Percentiles rank a stretch among this genome's conserved stretches.
phyloP scores from a whole-genome alignment of 2,888 invertebrate genomes.

The Acronicta alni region DNA sequence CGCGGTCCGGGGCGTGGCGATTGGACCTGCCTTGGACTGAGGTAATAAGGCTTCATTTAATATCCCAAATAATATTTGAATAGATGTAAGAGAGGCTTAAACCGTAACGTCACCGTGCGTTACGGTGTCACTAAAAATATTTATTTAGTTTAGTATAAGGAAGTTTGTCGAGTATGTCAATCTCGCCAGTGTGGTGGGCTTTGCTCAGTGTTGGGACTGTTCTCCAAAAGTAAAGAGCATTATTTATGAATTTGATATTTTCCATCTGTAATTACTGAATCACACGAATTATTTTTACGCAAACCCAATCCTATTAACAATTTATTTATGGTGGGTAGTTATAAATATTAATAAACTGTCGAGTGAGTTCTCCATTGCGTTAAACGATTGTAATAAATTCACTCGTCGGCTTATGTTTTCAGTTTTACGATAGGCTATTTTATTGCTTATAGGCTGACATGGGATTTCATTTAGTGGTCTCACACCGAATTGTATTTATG shows the following conservation, averaged over 20 bases:
- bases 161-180: no score
- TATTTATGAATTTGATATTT: no score
- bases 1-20: constrained; percentile 9
- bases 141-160: no score
- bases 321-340: neutral
- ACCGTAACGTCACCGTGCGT: no score
- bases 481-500: constrained; percentile 25
- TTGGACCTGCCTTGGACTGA: neutral
- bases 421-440: constrained; percentile 23
- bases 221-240: no score
- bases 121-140: no score
- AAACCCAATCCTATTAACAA: no score
- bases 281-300: no score
- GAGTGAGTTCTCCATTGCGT: constrained; percentile 27
- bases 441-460: constrained; percentile 10
- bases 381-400: constrained; percentile 37
- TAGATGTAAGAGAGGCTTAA: neutral
- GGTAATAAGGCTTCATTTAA: neutral
- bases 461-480: constrained; percentile 25
- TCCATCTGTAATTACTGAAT: no score
- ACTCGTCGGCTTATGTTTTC: constrained; percentile 38
- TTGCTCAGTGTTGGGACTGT: no score
- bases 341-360: constrained; percentile 23
- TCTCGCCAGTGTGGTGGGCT: no score
- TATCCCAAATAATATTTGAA: constrained; percentile 3